These are phyloP conservation scores for Lamellibrachia satsuma DNA, from an alignment of 2,888 invertebrate genomes.

Conservation along the genomic window DNA sequence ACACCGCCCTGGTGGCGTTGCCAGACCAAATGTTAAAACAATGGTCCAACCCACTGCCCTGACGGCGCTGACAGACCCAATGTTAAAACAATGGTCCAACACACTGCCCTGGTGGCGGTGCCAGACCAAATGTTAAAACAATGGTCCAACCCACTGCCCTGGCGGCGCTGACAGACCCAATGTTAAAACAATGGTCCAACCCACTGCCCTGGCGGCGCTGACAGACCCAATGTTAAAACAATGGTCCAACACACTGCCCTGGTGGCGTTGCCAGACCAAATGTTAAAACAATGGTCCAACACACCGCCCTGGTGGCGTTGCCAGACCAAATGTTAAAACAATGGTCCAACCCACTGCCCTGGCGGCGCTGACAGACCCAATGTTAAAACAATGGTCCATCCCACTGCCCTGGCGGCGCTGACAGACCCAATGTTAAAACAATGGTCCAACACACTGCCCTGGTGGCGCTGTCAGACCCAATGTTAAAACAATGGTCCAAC, in stretches of 20 bases:
- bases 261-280: not conserved
- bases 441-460: not conserved
- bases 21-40: not conserved
- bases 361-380: not conserved
- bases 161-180: not conserved
- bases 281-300: not conserved
- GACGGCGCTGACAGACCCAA: not conserved
- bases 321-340: not conserved
- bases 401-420: not conserved
- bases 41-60: not conserved
- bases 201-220: too few species aligned
- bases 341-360: not conserved
- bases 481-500: not conserved
- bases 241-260: not conserved
- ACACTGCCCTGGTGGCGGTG: not conserved
- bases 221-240: too few species aligned
- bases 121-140: not conserved
- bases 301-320: not conserved
- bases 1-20: not conserved
- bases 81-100: not conserved
- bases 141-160: not conserved
- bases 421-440: not conserved
- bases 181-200: not conserved
- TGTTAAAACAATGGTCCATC: not conserved
- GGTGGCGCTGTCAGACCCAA: not conserved